Evolutionary conservation across 2,888 invertebrate species (phyloP).

Genomic region (Euzetes globulus): DNA sequence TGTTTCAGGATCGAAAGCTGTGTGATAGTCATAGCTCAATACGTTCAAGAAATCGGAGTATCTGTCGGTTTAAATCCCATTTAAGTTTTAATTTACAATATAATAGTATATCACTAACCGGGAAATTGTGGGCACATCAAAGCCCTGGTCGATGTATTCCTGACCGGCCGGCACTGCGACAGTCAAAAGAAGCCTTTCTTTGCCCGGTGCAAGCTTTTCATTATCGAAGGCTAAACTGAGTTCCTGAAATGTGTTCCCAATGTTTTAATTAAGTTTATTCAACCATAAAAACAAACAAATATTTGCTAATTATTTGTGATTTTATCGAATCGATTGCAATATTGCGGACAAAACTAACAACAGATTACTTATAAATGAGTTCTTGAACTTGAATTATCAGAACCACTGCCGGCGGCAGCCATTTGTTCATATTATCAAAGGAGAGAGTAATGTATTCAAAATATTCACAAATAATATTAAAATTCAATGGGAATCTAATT

Average conservation of each 20-base stretch:
- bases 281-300: neutral
- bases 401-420: neutral
- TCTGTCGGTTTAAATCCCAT: conserved; percentile 48
- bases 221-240: conserved; percentile 78
- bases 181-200: conserved; percentile 68
- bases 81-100: no score
- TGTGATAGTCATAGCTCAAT: conserved; percentile 84
- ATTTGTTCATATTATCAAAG: no score
- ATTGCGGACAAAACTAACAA: no score
- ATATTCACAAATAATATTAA: no score
- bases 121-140: conserved; percentile 76
- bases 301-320: no score
- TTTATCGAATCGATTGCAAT: no score
- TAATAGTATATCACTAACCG: no score
- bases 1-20: conserved; percentile 79
- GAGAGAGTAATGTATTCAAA: no score
- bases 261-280: neutral
- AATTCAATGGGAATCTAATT: no score
- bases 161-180: conserved; percentile 92
- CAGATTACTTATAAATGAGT: neutral
- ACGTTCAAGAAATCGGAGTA: conserved; percentile 87
- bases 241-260: conserved; percentile 54
- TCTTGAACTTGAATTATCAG: conserved; percentile 1
- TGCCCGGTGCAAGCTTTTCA: conserved; percentile 73
- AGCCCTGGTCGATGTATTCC: conserved; percentile 86